Evolutionary conservation across 2,888 invertebrate genomes (phyloP), one percentile per base, ranked within the genome.

Genomic region (Melolontha melolontha): DNA sequence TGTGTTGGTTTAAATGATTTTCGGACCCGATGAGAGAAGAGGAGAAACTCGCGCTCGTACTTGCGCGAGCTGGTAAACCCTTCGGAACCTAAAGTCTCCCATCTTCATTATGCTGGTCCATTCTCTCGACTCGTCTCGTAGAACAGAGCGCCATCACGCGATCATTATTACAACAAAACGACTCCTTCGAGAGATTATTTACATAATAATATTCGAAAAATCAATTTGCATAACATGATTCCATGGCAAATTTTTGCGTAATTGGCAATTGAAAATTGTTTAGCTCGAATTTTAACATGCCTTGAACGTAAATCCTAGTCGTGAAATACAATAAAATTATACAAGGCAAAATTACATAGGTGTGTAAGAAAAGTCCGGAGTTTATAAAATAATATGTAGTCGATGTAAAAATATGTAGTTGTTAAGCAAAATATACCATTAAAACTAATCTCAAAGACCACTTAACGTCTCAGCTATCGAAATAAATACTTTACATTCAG

Each of bases 1-100:
- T 77, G 66, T 78, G 79, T 80, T 74, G 69, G 71, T 75, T 72
- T 70, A 74, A 73, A 74, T 69, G 71, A 70, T 75, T 80, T 78
- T 34, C 75, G 77, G 75, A 77, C 75, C 76, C 75, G 75, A 76
- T 73, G 34, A 8, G 34, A 34, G 34, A 6, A 10, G 34, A 34
- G 34, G 10, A 34, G 34, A 34, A 34, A 34, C 34, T 10, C 34
- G 34, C 34, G 34, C 4, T 22, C 22, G 22, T 22, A 34, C 34
- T 34, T 10, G 47, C 34, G 22, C 16, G 34, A 29, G 27, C 42
- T 47, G 47, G 29, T 27, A 5, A 29, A 47, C 59, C 49, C 59
- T 47, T 47, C 47, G 47, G 34, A 12, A 34, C 16, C 47, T 12
- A 47, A 39, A 44, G 17, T 16, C 41, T 14, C 55, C 40, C 7